Percentiles rank a stretch among this genome's conserved stretches.
Conservation (phyloP, 1,140 invertebrate genomes). For the Papilio machaon region DNA sequence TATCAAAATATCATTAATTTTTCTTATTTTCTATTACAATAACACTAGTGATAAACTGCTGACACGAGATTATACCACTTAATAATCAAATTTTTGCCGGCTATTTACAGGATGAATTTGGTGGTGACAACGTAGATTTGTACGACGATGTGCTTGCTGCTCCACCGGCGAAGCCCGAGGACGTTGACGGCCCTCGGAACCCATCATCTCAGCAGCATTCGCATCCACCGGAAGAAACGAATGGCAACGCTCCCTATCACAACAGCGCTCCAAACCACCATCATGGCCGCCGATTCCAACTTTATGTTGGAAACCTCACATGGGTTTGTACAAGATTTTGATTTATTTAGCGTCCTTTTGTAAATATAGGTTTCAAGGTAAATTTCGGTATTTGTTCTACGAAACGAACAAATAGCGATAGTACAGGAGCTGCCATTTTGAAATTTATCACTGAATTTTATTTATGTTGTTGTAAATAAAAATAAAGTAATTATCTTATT, state of each 20-base stretch:
- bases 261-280: slow-evolving; percentile 87
- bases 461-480: background rate
- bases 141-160: slow-evolving; percentile 97
- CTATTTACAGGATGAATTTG: slow-evolving; percentile 88
- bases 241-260: slow-evolving; percentile 87
- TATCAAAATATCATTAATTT: background rate
- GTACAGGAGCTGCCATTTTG: slow-evolving; percentile 44
- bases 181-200: slow-evolving; percentile 81
- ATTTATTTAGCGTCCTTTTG: slow-evolving; percentile 60
- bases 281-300: slow-evolving; percentile 90
- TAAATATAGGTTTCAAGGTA: slow-evolving; percentile 64
- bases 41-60: slow-evolving; percentile 2
- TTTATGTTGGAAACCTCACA: slow-evolving; percentile 97
- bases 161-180: slow-evolving; percentile 83
- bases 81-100: background rate
- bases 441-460: background rate
- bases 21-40: background rate
- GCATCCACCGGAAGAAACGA: slow-evolving; percentile 84
- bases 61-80: background rate
- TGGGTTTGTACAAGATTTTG: slow-evolving; percentile 85
- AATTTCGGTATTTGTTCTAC: slow-evolving; percentile 50
- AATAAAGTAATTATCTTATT: too few species aligned
- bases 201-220: slow-evolving; percentile 68
- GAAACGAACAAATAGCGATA: slow-evolving; percentile 45
- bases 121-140: slow-evolving; percentile 94